phyloP scores from a whole-genome alignment of 2,888 invertebrate species.

The Automeris io region DNA sequence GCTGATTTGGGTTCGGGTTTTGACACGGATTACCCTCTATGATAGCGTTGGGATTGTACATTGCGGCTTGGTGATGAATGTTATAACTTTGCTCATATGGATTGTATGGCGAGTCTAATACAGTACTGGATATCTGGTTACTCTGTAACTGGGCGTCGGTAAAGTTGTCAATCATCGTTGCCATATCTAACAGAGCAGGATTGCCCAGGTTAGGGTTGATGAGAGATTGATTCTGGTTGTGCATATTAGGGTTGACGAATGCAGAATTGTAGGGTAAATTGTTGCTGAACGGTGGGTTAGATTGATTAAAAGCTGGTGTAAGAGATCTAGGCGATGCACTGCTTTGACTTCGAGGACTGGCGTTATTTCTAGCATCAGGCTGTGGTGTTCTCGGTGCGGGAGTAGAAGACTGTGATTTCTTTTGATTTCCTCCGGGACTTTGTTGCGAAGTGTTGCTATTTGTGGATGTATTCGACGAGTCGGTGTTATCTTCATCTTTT shows the following conservation, averaged over 20 bases:
- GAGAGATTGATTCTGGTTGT: slow-evolving; percentile 55
- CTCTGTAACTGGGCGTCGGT: slow-evolving; percentile 88
- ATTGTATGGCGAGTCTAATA: slow-evolving; percentile 82
- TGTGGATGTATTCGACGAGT: slow-evolving; percentile 41
- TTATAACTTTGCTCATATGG: slow-evolving; percentile 80
- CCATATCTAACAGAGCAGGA: slow-evolving; percentile 83
- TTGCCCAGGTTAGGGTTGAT: slow-evolving; percentile 69
- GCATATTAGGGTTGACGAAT: slow-evolving; percentile 66
- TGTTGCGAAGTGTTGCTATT: slow-evolving; percentile 44
- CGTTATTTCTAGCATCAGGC: slow-evolving; percentile 55
- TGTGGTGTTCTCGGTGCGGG: slow-evolving; percentile 64
- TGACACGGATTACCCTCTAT: slow-evolving; percentile 60
- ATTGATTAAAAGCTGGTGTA: slow-evolving; percentile 60
- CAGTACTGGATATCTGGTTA: slow-evolving; percentile 91
- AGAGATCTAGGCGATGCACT: slow-evolving; percentile 75
- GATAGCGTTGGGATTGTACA: slow-evolving; percentile 75
- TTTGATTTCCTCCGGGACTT: slow-evolving; percentile 56
- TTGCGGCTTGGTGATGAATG: slow-evolving; percentile 79
- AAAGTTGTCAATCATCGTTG: slow-evolving; percentile 86
- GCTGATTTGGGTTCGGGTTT: slow-evolving; percentile 56
- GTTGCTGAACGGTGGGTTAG: slow-evolving; percentile 53
- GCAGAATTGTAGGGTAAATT: slow-evolving; percentile 62
- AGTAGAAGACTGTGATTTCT: slow-evolving; percentile 48
- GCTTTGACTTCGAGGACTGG: slow-evolving; percentile 69
- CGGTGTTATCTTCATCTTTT: slow-evolving; percentile 81